Conservation (phyloP, 2,888 invertebrate species). For the Caenorhabditis sp. region DNA sequence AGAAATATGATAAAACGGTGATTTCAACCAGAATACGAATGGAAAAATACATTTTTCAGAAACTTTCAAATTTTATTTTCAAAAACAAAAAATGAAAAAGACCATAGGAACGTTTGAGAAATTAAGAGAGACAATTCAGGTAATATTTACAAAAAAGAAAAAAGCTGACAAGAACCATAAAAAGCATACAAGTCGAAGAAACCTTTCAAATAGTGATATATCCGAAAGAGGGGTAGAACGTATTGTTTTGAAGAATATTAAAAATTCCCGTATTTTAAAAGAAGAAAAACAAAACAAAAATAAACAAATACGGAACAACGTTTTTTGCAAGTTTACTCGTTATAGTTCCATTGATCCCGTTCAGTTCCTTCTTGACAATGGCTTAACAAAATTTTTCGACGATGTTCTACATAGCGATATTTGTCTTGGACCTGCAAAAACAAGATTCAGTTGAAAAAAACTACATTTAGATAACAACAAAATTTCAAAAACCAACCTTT, state of each 20-base stretch:
- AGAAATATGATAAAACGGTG: too few relatives aligned
- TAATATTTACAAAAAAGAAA: not conserved
- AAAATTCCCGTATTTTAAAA: not conserved
- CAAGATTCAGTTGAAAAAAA: not conserved
- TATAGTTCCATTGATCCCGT: conserved; percentile 92
- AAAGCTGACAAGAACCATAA: not conserved
- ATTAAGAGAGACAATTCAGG: not conserved
- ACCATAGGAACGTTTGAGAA: not conserved
- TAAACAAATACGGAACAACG: not conserved
- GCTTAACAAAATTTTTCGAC: conserved; percentile 91
- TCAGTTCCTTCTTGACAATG: conserved; percentile 99
- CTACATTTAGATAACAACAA: not conserved
- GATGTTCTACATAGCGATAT: conserved; percentile 93
- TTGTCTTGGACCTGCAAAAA: conserved; percentile 67
- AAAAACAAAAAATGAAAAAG: not conserved
- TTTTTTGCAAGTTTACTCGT: conserved; percentile 31
- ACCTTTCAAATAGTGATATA: not conserved
- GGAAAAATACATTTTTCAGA: too few relatives aligned
- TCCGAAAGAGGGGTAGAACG: not conserved
- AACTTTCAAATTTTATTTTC: too few relatives aligned
- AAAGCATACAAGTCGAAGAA: not conserved
- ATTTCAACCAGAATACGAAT: too few relatives aligned
- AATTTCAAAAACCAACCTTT: conserved; percentile 80
- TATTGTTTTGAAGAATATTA: not conserved
- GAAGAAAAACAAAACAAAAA: not conserved